phyloP scores from a whole-genome alignment of 2,113 vertebrate species.

The Gymnorhina tibicen region DNA sequence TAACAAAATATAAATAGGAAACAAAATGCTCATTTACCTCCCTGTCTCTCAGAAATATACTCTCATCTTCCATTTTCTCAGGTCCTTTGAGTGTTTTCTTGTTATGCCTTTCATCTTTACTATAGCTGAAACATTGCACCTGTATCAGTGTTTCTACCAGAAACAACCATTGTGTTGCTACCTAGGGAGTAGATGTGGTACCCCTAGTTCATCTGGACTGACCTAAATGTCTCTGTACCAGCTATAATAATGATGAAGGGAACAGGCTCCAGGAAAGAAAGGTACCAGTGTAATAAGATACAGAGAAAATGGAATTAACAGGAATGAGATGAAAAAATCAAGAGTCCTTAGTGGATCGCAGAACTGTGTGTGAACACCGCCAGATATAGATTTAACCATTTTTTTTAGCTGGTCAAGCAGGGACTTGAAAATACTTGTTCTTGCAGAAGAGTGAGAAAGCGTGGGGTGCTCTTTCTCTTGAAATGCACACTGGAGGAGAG shows the following conservation, averaged over 20 bases:
- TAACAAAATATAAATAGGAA: not conserved
- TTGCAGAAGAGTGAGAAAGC: not conserved
- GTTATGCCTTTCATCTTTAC: not conserved
- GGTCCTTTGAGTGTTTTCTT: constrained; percentile 7
- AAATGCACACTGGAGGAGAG: not conserved
- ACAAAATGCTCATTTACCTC: not conserved
- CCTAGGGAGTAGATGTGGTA: not conserved
- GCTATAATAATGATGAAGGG: not conserved
- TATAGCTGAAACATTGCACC: not conserved
- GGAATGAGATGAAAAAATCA: not conserved
- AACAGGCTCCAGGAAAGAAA: not conserved
- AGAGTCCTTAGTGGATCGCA: not conserved
- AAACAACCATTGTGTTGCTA: not conserved
- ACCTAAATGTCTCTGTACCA: not conserved
- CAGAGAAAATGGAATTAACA: not conserved
- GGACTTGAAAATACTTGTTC: not conserved
- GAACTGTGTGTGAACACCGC: not conserved
- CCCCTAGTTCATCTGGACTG: not conserved
- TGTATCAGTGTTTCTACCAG: not conserved
- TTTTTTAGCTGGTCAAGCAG: not conserved
- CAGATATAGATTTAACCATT: not conserved
- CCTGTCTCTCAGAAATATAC: not conserved
- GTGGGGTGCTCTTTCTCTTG: not conserved
- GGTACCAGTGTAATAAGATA: not conserved
- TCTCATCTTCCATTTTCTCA: not conserved